phyloP scores from a whole-genome alignment of 2,888 invertebrate genomes.

The Sphinx pinastri region DNA sequence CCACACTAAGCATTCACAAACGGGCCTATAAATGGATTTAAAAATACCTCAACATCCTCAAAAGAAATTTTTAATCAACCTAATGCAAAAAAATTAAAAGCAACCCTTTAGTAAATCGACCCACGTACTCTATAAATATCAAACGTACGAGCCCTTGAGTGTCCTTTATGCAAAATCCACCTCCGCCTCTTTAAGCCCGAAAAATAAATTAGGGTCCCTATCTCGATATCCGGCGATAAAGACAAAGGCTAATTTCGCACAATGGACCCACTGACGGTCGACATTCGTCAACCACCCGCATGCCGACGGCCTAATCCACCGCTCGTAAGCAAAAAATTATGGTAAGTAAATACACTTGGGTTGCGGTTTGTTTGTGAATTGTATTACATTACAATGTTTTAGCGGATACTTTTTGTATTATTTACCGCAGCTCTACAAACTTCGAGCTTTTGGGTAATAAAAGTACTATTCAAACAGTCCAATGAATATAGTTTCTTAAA shows the following conservation, averaged over 20 bases:
- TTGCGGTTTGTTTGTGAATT: too few relatives aligned
- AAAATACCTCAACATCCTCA: too few relatives aligned
- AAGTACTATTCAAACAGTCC: too few relatives aligned
- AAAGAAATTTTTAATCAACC: neutral
- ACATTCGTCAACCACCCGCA: constrained; percentile 17
- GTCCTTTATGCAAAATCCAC: constrained; percentile 22
- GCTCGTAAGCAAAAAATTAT: neutral
- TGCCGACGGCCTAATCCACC: neutral
- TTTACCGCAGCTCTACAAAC: too few relatives aligned
- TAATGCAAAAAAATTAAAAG: neutral
- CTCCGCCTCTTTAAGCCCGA: constrained; percentile 15
- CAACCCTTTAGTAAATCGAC: neutral
- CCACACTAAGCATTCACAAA: too few relatives aligned
- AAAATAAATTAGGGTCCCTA: constrained; percentile 20
- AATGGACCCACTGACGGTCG: constrained; percentile 8
- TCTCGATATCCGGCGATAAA: constrained; percentile 18
- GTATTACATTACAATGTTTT: too few relatives aligned
- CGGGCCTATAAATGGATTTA: too few relatives aligned
- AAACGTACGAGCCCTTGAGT: constrained; percentile 10
- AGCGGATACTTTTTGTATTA: too few relatives aligned
- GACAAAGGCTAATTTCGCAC: constrained; percentile 20
- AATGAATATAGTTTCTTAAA: too few relatives aligned
- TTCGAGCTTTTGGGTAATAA: too few relatives aligned
- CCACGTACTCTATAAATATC: constrained; percentile 19
- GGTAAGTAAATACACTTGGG: neutral